These are phyloP conservation scores for Dicentrarchus labrax DNA, from an alignment of 2,113 vertebrate genomes.

Conservation along the genomic window DNA sequence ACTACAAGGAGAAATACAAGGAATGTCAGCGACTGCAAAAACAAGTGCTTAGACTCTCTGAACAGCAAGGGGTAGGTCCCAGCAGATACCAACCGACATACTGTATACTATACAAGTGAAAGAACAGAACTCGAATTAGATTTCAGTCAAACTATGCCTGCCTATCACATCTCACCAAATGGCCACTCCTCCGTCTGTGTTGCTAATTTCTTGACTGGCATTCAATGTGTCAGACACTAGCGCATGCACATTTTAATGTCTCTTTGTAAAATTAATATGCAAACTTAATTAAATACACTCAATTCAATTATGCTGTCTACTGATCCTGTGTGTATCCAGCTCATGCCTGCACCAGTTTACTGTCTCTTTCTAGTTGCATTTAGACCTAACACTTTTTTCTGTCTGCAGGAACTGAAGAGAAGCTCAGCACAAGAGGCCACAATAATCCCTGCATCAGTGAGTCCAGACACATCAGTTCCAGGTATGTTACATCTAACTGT, in stretches of 20 bases:
- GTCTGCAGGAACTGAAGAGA: slow-evolving; percentile 78
- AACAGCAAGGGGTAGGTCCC: slow-evolving; percentile 91
- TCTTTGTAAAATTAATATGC: background rate
- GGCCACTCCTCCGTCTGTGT: background rate
- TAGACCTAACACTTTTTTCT: background rate
- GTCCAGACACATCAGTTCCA: slow-evolving; percentile 84
- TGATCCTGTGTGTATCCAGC: background rate
- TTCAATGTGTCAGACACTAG: background rate
- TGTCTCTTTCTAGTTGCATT: background rate
- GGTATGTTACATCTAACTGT: slow-evolving; percentile 62
- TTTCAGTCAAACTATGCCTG: slow-evolving; percentile 1
- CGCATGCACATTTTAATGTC: background rate
- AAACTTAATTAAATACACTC: background rate
- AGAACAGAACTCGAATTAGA: slow-evolving; percentile 7
- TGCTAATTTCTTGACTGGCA: background rate
- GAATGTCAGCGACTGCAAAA: slow-evolving; percentile 97
- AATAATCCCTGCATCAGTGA: slow-evolving; percentile 74
- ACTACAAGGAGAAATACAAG: slow-evolving; percentile 99
- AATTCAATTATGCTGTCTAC: background rate
- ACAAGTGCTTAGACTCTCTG: slow-evolving; percentile 92
- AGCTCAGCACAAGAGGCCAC: slow-evolving; percentile 74
- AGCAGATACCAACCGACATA: background rate
- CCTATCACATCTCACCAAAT: background rate
- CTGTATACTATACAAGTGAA: background rate
- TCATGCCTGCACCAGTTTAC: background rate